Evolutionary conservation across 2,113 vertebrate genomes (phyloP), one percentile per base, ranked within the genome.

Genomic region (Hyla sarda): DNA sequence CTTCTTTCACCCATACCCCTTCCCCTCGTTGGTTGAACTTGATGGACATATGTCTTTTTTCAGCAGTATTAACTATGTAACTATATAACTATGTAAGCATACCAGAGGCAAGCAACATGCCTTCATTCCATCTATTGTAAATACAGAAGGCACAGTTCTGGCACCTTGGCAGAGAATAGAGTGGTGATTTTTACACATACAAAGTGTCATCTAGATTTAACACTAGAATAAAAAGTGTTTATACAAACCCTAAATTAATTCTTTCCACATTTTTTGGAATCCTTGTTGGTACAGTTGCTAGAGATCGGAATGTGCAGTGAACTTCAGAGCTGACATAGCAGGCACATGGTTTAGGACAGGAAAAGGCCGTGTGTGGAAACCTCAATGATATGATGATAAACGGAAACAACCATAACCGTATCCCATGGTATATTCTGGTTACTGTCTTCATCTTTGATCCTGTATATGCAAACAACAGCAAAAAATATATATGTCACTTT

Each of bases 281-380:
- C 2, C 93, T 92, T 0, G 93, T 85, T 0, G 97, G 98, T 88
- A 99, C 92, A 0, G 92, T 62, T 19, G 89, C 48, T 28, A 99
- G 88, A 45, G 97, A 97, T 34, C 97, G 94, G 86, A 99, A 99
- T 10, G 97, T 98, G 94, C 98, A 99, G 91, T 97, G 97, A 65
- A 98, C 95, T 87, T 99, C 97, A 0, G 92, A 92, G 75, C 95
- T 95, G 10, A 96, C 92, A 34, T 97, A 98, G 89, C 98, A 99
- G 88, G 96, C 90, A 10, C 98, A 99, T 0, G 94, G 93, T 0
- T 90, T 94, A 9, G 98, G 98, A 32, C 98, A 99, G 32, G 88
- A 73, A 19, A 56, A 85, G 10, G 88, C 50, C 0, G 28, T 73
- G 0, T 7, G 79, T 0, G 47, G 79, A 79, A 88, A 78, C 71